phyloP scores from a whole-genome alignment of 35 echinoderm and acorn worm genomes.

The Apostichopus californicus region DNA sequence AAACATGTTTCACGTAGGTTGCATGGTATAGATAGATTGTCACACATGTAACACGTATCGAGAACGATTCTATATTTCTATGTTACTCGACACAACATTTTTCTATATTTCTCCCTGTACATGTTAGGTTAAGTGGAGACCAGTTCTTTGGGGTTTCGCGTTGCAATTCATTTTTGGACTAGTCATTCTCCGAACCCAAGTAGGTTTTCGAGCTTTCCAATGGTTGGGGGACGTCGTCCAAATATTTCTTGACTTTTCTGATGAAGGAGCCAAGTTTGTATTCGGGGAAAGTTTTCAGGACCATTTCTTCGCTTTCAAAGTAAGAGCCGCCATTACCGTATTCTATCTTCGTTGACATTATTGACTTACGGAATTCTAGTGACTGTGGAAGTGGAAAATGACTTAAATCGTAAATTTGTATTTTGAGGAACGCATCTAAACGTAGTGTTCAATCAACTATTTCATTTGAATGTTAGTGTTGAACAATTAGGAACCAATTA shows the following conservation, averaged over 20 bases:
- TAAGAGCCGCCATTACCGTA: constrained; percentile 7
- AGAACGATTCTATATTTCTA: too few species aligned
- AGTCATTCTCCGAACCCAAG: constrained; percentile 65
- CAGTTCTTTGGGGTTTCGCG: constrained; percentile 84
- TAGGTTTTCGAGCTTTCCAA: constrained; percentile 67
- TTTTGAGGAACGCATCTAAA: too few species aligned
- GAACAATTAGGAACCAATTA: too few species aligned
- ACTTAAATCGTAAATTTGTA: too few species aligned
- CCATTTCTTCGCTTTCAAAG: constrained; percentile 87
- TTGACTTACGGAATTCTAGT: too few species aligned
- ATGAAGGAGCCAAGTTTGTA: constrained; percentile 71
- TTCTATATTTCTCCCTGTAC: neutral
- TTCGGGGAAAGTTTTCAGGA: constrained; percentile 65
- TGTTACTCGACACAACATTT: neutral
- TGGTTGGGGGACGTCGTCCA: constrained; percentile 67
- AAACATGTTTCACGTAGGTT: too few species aligned
- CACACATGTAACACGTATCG: too few species aligned
- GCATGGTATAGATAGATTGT: too few species aligned
- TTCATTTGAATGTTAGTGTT: too few species aligned
- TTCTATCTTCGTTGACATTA: too few species aligned
- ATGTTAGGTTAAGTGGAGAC: constrained; percentile 83
- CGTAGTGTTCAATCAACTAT: too few species aligned
- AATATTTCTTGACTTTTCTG: constrained; percentile 70
- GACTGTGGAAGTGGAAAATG: too few species aligned
- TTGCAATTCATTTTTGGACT: constrained; percentile 84